Evolutionary conservation across 2,888 invertebrate species (phyloP).

Genomic region (Conomelus anceps): DNA sequence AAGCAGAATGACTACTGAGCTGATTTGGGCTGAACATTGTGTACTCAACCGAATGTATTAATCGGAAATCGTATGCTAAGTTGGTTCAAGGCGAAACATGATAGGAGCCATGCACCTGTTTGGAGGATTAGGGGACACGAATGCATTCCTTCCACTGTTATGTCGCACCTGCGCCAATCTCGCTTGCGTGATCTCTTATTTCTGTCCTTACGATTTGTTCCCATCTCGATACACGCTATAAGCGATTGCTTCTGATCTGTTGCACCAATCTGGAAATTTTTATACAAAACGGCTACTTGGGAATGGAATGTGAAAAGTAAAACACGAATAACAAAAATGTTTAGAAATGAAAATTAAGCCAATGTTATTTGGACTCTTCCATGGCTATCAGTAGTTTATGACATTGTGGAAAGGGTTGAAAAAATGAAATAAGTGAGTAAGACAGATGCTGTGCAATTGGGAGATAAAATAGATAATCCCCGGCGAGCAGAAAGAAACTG

Average conservation of each 20-base stretch:
- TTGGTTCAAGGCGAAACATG: neutral
- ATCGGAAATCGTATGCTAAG: neutral
- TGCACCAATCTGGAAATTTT: neutral
- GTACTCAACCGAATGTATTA: neutral
- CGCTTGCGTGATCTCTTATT: neutral
- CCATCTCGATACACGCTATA: neutral
- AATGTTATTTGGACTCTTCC: too few species aligned
- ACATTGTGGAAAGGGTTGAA: too few species aligned
- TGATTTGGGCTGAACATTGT: neutral
- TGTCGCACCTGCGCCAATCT: neutral
- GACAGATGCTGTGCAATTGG: too few species aligned
- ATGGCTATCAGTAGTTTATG: too few species aligned
- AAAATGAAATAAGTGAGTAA: too few species aligned
- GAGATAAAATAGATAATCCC: too few species aligned
- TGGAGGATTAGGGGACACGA: neutral
- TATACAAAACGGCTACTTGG: neutral
- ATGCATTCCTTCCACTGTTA: too few species aligned
- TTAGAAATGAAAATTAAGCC: too few species aligned
- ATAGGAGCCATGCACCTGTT: neutral
- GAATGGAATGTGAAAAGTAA: neutral
- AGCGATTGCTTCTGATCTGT: neutral
- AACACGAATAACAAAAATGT: neutral
- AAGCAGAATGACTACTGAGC: neutral
- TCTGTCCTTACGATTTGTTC: neutral
- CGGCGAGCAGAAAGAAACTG: too few species aligned